phyloP scores from a whole-genome alignment of 2,888 invertebrate species.

The Volucella bombylans region DNA sequence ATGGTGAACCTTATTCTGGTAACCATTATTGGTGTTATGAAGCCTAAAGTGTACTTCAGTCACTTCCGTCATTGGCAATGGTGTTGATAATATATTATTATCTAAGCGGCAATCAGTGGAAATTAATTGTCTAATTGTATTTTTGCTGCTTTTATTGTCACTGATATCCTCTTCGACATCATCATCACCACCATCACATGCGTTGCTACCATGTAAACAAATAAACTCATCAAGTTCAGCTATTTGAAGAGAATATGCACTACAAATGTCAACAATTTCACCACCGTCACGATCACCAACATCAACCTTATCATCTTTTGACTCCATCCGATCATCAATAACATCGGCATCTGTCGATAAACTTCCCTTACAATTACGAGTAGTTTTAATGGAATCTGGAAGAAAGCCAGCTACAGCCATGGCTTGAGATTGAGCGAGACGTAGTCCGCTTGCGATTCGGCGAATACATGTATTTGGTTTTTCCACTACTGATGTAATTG shows the following conservation, averaged over 20 bases:
- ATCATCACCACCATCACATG: not conserved
- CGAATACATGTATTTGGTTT: slow-evolving; percentile 76
- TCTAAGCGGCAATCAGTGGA: slow-evolving; percentile 19
- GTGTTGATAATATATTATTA: slow-evolving; percentile 18
- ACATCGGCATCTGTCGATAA: slow-evolving; percentile 6
- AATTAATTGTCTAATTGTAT: not conserved
- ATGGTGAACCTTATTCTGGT: slow-evolving; percentile 51
- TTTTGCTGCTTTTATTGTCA: slow-evolving; percentile 4
- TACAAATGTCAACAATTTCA: slow-evolving; percentile 50
- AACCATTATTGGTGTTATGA: slow-evolving; percentile 33
- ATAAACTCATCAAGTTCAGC: slow-evolving; percentile 48
- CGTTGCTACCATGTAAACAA: slow-evolving; percentile 57
- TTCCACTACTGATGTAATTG: slow-evolving; percentile 46
- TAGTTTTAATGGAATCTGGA: slow-evolving; percentile 80
- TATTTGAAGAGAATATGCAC: slow-evolving; percentile 39
- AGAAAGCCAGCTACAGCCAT: slow-evolving; percentile 88
- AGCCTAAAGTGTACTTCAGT: slow-evolving; percentile 50
- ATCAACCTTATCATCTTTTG: slow-evolving; percentile 36
- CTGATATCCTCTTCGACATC: slow-evolving; percentile 3
- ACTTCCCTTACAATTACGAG: not conserved
- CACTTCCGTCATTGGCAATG: slow-evolving; percentile 43
- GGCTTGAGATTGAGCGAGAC: slow-evolving; percentile 88
- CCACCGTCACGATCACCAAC: slow-evolving; percentile 56
- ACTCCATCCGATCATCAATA: slow-evolving; percentile 22
- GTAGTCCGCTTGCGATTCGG: slow-evolving; percentile 87